Evolutionary conservation across 2,888 invertebrate species (phyloP), one percentile per base, ranked within the genome.

Genomic region (Pollenia griseotomentosa): DNA sequence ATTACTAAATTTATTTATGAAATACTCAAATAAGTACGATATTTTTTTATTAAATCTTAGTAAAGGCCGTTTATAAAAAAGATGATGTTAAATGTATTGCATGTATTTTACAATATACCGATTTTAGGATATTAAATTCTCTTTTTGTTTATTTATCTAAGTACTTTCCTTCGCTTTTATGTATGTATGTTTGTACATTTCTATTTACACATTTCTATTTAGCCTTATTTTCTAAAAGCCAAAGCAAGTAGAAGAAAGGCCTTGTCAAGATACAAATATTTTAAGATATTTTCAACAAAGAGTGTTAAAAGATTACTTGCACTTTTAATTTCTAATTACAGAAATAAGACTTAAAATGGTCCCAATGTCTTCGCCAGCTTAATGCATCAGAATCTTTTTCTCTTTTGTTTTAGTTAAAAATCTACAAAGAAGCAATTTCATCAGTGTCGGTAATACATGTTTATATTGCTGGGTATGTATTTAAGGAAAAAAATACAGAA

Each of bases 221-320:
- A 51, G 16, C 53, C 40, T 53, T 10, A 8, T 19, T 46, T 40
- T 53, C 40, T 40, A 40, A 10, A 14, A 53, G 53, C 53, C 53
- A 59, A 59, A 59, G 33, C 0, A 33, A 40, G n/a, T 8, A 40
- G 40, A 59, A n/a, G n/a, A n/a, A 44, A 57, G 2, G 23, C 44
- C 65, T 66, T 42, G 65, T 44, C 12, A 14, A 44, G 53, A 19
- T 68, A 16, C 33, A 33, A 33, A 33, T 33, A 6, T 78, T 66
- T 68, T 12, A 55, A 46, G 16, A 55, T 19, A 19, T 55, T 57
- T 19, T n/a, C 53, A 53, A 57, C 19, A 66, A 61, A 73, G 55
- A 65, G 44, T 55, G 70, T 80, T 73, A 80, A 80, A 55, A 80
- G 71, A 80, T 80, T 80, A 80, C 63, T 65, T 65, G 51, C 42